These are phyloP conservation scores for Dynastes grantii DNA, from an alignment of 2,888 invertebrate species.

Conservation along the genomic window DNA sequence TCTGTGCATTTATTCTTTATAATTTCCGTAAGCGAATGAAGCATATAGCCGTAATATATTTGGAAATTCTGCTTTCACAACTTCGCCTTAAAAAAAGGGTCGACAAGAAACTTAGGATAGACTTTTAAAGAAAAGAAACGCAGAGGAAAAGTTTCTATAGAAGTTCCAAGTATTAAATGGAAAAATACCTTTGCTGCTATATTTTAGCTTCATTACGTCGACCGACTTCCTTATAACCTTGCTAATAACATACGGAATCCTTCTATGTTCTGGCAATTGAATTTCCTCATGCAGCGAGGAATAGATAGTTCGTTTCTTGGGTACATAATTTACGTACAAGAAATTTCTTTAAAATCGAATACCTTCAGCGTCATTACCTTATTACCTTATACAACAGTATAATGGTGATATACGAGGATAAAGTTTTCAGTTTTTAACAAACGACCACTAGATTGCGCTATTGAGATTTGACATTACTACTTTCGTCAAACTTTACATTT, in stretches of 20 bases:
- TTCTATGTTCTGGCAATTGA: not conserved
- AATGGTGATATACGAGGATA: no score
- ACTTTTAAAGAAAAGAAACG: not conserved
- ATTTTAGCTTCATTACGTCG: constrained; percentile 5
- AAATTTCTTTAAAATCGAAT: not conserved
- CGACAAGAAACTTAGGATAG: not conserved
- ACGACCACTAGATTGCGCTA: no score
- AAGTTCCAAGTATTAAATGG: constrained; percentile 6
- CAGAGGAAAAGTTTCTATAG: not conserved
- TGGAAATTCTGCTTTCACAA: no score
- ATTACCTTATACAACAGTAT: no score
- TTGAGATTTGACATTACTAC: no score
- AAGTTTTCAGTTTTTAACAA: no score
- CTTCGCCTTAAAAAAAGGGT: no score
- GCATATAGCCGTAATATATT: no score
- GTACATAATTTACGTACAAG: not conserved
- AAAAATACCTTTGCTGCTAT: not conserved
- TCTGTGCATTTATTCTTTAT: no score
- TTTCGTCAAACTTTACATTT: no score
- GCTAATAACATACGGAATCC: constrained; percentile 10
- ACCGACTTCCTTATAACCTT: constrained; percentile 10
- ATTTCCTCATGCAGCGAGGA: not conserved
- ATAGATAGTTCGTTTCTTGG: constrained; percentile 4
- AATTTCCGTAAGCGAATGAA: no score
- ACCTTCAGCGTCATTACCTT: no score